Evolutionary conservation across 2,797 vertebrate species (phyloP).

Genomic region (Diplodus puntazzo): DNA sequence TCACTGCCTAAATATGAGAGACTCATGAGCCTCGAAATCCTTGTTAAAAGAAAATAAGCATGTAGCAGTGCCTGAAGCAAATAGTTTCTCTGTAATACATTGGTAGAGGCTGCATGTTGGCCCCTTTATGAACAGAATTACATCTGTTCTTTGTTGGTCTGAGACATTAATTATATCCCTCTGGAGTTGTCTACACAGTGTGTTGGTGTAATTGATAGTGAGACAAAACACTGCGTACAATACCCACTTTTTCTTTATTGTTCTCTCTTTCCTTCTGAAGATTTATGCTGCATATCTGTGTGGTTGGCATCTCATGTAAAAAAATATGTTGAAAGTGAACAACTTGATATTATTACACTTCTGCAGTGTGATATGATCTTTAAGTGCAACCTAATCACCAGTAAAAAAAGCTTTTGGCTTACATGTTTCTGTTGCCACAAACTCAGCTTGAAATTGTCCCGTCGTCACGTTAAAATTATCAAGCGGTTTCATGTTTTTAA

Average conservation of each 20-base stretch:
- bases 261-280: background rate
- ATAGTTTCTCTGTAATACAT: constrained; percentile 77
- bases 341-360: background rate
- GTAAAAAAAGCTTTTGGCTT: too few species aligned
- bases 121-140: constrained; percentile 78
- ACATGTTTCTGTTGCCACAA: too few species aligned
- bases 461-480: too few species aligned
- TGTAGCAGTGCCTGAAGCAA: constrained; percentile 73
- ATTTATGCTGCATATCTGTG: constrained; percentile 5
- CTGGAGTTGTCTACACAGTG: constrained; percentile 55
- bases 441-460: too few species aligned
- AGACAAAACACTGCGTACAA: constrained; percentile 47
- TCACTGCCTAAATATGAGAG: constrained; percentile 43
- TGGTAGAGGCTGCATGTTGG: constrained; percentile 71
- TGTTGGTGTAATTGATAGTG: constrained; percentile 57
- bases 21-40: constrained; percentile 55
- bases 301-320: constrained; percentile 12
- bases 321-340: background rate
- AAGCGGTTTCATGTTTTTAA: too few species aligned
- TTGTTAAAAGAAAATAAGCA: constrained; percentile 75
- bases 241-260: constrained; percentile 21
- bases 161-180: constrained; percentile 78
- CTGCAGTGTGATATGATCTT: background rate
- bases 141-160: constrained; percentile 82
- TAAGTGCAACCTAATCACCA: background rate